Evolutionary conservation across 1,140 invertebrate genomes (phyloP), one percentile per base, ranked within the genome.

Genomic region (Drosophila kikkawai): DNA sequence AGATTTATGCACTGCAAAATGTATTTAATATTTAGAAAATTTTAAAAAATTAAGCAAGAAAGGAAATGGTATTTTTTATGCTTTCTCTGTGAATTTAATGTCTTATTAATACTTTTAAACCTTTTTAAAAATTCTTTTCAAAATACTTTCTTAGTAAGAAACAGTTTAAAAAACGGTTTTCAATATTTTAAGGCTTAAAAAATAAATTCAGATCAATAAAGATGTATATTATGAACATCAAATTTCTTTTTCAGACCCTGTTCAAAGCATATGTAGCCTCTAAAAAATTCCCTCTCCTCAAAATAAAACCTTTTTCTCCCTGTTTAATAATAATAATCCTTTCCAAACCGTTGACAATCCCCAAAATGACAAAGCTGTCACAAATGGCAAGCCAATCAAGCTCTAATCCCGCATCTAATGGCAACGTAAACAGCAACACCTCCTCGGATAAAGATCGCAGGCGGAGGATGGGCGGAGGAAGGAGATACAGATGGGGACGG

Each of bases 321-420:
- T 4, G 63, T 53, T 47, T 39, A n/a, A 2, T 36, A 13, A 74
- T 26, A 51, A 60, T 73, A 73, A 73, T 73, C 69, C 69, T 41
- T 59, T 71, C 19, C n/a, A 17, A 60, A 36, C 67, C 67, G 67
- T 47, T 60, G 70, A 73, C 70, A 74, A 73, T 74, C 68, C 68
- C 68, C 68, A 42, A 73, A 73, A 73, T 42, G 66, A 79, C 75
- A 79, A 64, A 79, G 58, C 76, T 79, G 76, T 79, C 76, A 79
- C 75, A 79, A 79, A 79, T 79, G 76, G 76, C 76, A 57, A 78
- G 56, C 75, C 75, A 60, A 79, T 79, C 76, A 79, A 79, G 76
- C 74, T 71, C 75, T 79, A 79, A 79, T 79, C 76, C 76, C 67
- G 61, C 75, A 51, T 76, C 71, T 76, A 76, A 76, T 76, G 70